Conservation (phyloP, 2,888 invertebrate genomes). For the Andricus curvator region DNA sequence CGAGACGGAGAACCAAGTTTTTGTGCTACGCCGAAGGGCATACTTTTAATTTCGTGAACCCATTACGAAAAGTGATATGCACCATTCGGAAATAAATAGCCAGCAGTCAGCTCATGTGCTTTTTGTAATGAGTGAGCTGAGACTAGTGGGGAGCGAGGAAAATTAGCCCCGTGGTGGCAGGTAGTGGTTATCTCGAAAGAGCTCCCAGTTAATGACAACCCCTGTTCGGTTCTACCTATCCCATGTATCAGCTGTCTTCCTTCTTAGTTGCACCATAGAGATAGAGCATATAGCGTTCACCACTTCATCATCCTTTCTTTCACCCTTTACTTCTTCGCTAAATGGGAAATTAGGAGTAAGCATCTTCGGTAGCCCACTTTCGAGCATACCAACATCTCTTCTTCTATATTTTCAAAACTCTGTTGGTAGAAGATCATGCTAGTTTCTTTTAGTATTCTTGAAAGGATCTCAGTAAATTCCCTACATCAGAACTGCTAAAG, state of each 20-base stretch:
- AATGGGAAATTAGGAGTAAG: constrained; percentile 33
- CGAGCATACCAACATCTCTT: neutral
- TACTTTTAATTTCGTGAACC: constrained; percentile 70
- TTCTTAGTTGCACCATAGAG: constrained; percentile 16
- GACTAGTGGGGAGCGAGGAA: constrained; percentile 64
- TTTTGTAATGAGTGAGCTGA: constrained; percentile 65
- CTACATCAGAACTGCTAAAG: neutral
- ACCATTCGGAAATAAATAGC: constrained; percentile 74
- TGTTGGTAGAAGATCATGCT: neutral
- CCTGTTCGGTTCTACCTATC: constrained; percentile 68
- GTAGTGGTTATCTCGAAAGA: constrained; percentile 76
- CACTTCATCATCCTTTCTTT: constrained; percentile 7
- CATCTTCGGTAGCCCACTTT: constrained; percentile 3
- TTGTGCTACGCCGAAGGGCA: constrained; percentile 62
- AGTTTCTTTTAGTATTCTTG: neutral
- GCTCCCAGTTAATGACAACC: constrained; percentile 78
- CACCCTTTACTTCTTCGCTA: constrained; percentile 6
- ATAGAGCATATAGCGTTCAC: neutral
- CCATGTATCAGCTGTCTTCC: constrained; percentile 66
- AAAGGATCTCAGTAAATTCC: neutral
- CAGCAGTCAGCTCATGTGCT: constrained; percentile 68
- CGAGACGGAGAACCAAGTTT: constrained; percentile 1
- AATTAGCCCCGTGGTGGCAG: constrained; percentile 76
- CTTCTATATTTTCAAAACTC: no score
- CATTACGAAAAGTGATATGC: constrained; percentile 74